Evolutionary conservation across 1,140 invertebrate species (phyloP), one percentile per base, ranked within the genome.

Genomic region (Drosophila bipectinata): DNA sequence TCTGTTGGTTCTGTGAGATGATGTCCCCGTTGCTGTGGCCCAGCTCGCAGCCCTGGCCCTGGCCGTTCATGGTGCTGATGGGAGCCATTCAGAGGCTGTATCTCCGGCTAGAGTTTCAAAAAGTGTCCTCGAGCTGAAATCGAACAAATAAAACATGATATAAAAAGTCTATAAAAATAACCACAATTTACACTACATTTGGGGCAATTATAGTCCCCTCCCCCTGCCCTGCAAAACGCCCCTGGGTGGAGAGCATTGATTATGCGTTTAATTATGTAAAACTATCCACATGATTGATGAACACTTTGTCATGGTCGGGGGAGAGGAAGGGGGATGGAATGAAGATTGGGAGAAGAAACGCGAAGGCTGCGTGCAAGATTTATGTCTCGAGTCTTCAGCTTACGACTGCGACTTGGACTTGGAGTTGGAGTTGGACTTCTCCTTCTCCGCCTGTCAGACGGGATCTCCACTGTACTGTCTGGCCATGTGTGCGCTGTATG

Each of bases 1-100:
- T 94, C 90, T 94, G 94, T 92, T 95, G 94, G 87, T 95, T 95
- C 92, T 95, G 94, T 47, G 94, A 94, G 91, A 95, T 94, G 78
- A 95, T 95, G 90, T 95, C 94, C 34, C 92, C 92, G 60, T 92
- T 92, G 79, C 90, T 90, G 76, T 92, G 90, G 64, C 74, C 81
- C 34, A 88, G 71, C 78, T 92, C 91, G 77, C 82, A 89, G 73
- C 77, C 71, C 72, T 77, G 79, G 51, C 51, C 66, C 69, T 81
- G 84, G 74, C 91, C 91, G 67, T 92, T 92, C 91, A 92, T 92
- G 75, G 81, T 92, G 74, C 75, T 90, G 37, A 91, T 88, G 60
- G 84, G 90, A 55, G 90, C 90, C 81, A 91, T 21, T 21, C 21
- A 3, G 21, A 18, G 18, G 18, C 1, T 18, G 18, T 18, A 90